A percentile compares a stretch with the other conserved stretches of the same genome.
Conservation (phyloP, 2,797 vertebrate species). For the Acrocephalus scirpaceus region DNA sequence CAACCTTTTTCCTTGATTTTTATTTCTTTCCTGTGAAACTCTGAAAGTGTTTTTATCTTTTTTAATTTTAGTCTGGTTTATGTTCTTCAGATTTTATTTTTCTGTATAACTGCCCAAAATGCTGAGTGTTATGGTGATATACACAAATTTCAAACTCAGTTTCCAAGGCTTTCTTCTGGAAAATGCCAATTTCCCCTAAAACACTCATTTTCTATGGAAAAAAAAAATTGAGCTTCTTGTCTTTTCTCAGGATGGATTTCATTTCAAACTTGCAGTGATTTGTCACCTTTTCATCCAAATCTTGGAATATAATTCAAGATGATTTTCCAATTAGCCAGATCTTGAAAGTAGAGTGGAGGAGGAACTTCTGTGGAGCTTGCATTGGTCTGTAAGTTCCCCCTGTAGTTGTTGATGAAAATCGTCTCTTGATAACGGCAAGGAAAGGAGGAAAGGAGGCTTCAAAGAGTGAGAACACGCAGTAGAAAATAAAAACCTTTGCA, state of each 20-base stretch:
- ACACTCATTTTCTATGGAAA: neutral
- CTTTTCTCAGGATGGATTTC: neutral
- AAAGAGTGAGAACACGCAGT: neutral
- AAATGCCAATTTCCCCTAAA: conserved; percentile 11
- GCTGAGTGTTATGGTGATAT: neutral
- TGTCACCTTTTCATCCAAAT: neutral
- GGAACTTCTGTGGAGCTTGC: neutral
- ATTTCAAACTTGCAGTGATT: neutral
- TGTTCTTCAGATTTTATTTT: conserved; percentile 14
- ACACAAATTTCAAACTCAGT: neutral
- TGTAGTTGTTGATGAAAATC: neutral
- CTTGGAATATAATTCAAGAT: neutral
- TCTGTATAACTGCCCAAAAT: conserved; percentile 6
- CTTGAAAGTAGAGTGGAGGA: neutral
- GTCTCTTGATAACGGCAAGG: neutral
- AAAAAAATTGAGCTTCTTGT: neutral
- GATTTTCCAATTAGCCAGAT: neutral
- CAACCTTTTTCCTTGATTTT: neutral
- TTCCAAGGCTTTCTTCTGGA: conserved; percentile 14
- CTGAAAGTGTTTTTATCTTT: neutral
- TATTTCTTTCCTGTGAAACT: neutral
- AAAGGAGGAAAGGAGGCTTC: neutral
- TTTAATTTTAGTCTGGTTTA: neutral
- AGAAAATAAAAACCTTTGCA: neutral
- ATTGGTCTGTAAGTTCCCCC: neutral